Base-by-base conservation (phyloP, 1,140 invertebrate species). In the Anastrepha obliqua region DNA sequence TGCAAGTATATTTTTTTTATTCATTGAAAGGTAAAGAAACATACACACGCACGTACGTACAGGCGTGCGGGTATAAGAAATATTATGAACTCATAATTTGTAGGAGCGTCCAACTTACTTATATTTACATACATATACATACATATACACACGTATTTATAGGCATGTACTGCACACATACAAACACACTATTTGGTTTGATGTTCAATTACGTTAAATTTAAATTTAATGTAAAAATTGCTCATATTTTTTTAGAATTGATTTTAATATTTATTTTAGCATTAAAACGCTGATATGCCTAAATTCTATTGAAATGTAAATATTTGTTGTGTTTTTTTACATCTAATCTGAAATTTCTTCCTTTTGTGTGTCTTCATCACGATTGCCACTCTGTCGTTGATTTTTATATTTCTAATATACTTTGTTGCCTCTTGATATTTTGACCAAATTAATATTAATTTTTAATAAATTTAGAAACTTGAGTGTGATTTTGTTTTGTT, bases 251-350 rank as follows among this genome's bases (percentile, higher is more conserved):
- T 55, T 58, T 81, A 81, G 70, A 17, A n/a, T 29, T 55, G 47
- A 55, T 81, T 81, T 55, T 81, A 81, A 81, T 81, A 81, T 81
- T 81, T 81, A 81, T 81, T 55, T 81, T 81, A 78, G 74, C 74
- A 78, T 78, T n/a, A 78, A 17, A 51, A 78, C n/a, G 74, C 44
- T 78, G 44, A 55, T 20, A n/a, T 55, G 17, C 47, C 5, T 17
- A 29, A 67, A 20, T 67, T 20, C 29, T 67, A 20, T 29, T 39
- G 29, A 67, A 67, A 67, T 67, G 64, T 67, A 67, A 67, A 67
- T 67, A 67, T 67, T 67, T 67, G 64, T 67, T 67, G 29, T 67
- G 11, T 29, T 7, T 67, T 29, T 29, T 29, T 29, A 67, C 64
- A 9, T 39, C 64, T 67, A 29, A 67, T 67, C 64, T 29, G n/a